Evolutionary conservation across 2,888 invertebrate species (phyloP).

Genomic region (Dryobotodes eremita): DNA sequence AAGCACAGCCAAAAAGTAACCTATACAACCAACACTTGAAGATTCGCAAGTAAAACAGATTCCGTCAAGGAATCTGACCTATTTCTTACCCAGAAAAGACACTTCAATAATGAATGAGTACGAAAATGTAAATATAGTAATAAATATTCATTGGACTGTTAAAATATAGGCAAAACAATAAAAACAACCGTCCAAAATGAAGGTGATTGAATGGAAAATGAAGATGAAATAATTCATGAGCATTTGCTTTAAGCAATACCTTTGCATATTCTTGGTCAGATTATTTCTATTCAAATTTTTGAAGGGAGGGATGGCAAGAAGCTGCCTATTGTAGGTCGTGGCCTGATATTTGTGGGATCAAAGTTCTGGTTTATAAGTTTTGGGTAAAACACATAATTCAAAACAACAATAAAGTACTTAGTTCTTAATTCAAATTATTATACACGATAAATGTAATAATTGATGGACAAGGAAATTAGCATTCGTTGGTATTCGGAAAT

Average conservation of each 20-base stretch:
- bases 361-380: not conserved
- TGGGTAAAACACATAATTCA: not conserved
- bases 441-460: too few species aligned
- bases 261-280: constrained; percentile 24
- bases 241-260: constrained; percentile 17
- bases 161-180: constrained; percentile 23
- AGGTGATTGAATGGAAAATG: constrained; percentile 27
- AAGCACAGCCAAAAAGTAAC: too few species aligned
- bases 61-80: not conserved
- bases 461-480: too few species aligned
- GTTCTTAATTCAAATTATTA: too few species aligned
- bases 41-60: not conserved
- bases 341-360: not conserved
- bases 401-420: too few species aligned
- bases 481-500: too few species aligned
- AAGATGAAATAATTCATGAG: constrained; percentile 49
- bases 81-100: constrained; percentile 1
- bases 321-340: too few species aligned
- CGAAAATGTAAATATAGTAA: constrained; percentile 31
- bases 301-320: accelerated
- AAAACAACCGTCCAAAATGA: constrained; percentile 33
- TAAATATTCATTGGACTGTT: constrained; percentile 37
- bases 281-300: not conserved
- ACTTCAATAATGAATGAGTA: not conserved
- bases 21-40: too few species aligned